A percentile compares a stretch with the other conserved stretches of the same genome.
These are phyloP conservation scores for Ranitomeya variabilis DNA, from an alignment of 2,113 vertebrate species.

Conservation along the genomic window DNA sequence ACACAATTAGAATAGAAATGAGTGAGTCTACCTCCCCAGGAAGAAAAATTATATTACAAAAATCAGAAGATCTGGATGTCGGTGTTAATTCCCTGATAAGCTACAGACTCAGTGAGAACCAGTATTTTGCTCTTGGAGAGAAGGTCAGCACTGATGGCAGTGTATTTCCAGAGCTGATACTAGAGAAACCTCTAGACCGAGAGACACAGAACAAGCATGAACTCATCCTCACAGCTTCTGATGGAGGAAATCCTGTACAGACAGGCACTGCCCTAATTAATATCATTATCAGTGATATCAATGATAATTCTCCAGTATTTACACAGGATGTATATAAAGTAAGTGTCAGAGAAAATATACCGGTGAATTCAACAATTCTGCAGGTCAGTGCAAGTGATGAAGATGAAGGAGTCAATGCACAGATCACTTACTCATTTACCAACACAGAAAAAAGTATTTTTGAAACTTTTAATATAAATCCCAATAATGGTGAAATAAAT, in stretches of 20 bases:
- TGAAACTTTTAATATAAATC: not conserved
- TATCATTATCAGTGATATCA: not conserved
- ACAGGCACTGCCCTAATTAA: not conserved
- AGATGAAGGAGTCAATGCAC: slow-evolving; percentile 1
- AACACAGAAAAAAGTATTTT: not conserved
- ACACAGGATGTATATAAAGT: not conserved
- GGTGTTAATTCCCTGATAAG: not conserved
- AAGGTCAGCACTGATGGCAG: not conserved
- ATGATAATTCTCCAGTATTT: not conserved
- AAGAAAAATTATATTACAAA: not conserved
- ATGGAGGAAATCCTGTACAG: not conserved
- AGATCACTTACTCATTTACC: not conserved
- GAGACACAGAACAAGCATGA: not conserved
- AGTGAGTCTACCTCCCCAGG: not conserved
- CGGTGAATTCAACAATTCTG: not conserved
- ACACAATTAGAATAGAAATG: not conserved
- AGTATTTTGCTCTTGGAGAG: not conserved
- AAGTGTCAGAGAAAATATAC: not conserved
- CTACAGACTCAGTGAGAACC: not conserved
- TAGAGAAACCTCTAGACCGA: not conserved
- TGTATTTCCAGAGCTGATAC: not conserved
- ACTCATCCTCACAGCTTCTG: not conserved
- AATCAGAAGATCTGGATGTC: not conserved
- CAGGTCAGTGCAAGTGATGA: not conserved
- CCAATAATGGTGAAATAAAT: not conserved